Percentiles rank a stretch among this genome's conserved stretches.
Conservation (phyloP, 2,113 vertebrate genomes). For the Carassius carassius region DNA sequence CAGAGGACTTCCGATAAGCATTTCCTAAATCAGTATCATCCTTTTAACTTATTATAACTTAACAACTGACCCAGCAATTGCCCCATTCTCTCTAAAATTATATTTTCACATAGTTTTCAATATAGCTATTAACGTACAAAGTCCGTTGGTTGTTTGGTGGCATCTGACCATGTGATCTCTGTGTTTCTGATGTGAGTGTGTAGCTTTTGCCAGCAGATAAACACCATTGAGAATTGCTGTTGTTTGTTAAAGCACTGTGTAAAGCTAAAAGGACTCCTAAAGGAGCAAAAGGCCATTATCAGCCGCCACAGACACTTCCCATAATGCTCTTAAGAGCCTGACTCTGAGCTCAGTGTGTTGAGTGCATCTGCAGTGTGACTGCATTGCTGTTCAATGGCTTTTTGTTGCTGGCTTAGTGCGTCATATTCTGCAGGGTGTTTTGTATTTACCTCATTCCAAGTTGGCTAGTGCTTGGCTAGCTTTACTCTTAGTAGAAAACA, state of each 20-base stretch:
- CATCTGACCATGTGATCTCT: neutral
- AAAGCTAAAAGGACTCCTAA: constrained; percentile 18
- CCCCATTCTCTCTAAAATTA: neutral
- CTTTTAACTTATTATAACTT: no score
- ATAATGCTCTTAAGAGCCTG: constrained; percentile 34
- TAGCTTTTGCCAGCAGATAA: constrained; percentile 32
- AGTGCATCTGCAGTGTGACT: constrained; percentile 35
- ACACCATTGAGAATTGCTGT: neutral
- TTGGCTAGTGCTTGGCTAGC: neutral
- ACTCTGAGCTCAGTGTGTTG: neutral
- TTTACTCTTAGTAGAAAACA: neutral
- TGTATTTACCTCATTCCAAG: constrained; percentile 12
- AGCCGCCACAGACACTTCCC: constrained; percentile 32
- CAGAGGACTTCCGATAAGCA: no score
- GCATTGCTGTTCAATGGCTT: constrained; percentile 21
- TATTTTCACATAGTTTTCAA: neutral
- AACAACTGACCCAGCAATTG: neutral
- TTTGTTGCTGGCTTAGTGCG: constrained; percentile 24
- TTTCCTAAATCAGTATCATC: no score
- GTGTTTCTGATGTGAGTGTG: neutral
- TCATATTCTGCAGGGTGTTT: neutral
- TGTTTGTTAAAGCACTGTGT: constrained; percentile 35
- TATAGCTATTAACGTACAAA: neutral
- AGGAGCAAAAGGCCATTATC: constrained; percentile 21
- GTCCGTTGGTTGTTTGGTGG: neutral